Evolutionary conservation across 2,888 invertebrate genomes (phyloP), one percentile per base, ranked within the genome.

Genomic region (Thecophora atra): DNA sequence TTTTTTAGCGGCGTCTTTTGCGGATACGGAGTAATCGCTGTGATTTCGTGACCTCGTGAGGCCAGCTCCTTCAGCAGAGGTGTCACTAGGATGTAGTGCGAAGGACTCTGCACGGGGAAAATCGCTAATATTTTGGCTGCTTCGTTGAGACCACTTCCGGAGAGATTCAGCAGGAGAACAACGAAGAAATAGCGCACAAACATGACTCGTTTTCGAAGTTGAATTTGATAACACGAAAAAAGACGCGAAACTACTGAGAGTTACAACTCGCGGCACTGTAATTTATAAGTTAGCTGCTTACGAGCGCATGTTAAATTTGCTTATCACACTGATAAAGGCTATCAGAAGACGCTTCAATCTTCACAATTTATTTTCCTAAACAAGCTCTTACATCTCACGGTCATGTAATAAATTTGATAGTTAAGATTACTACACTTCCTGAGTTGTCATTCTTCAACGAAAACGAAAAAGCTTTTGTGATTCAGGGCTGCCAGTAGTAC

Each of bases 11-110:
- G 78, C 0, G 78, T 77, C 62, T 79, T 78, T 62, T 81, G 81
- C 3, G 84, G 82, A 76, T 81, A 83, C 1, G 82, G 78, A 17
- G 82, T 81, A 7, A 85, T 81, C 2, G 85, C 80, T 1, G 84
- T 86, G 0, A 87, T 76, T 52, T 87, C 78, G 76, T 87, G 87
- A 1, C 87, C 87, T 2, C 81, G 78, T 13, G 76, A 76, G 1
- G 80, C 81, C 30, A 87, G 76, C 1, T 80, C 83, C 30, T 82
- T 82, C 72, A 85, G 80, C 67, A 86, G 67, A 0, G 84, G 75
- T 19, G 79, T 76, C 0, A 79, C 81, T n/a, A 84, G 77, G 56
- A 80, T 77, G 72, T 79, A 79, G 60, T 74, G 74, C 21, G 74
- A 74, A 4, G 72, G 75, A 73, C 73, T 72, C 15, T 70, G 73